Evolutionary conservation across 2,797 vertebrate species (phyloP).

Genomic region (Garrulus glandarius): DNA sequence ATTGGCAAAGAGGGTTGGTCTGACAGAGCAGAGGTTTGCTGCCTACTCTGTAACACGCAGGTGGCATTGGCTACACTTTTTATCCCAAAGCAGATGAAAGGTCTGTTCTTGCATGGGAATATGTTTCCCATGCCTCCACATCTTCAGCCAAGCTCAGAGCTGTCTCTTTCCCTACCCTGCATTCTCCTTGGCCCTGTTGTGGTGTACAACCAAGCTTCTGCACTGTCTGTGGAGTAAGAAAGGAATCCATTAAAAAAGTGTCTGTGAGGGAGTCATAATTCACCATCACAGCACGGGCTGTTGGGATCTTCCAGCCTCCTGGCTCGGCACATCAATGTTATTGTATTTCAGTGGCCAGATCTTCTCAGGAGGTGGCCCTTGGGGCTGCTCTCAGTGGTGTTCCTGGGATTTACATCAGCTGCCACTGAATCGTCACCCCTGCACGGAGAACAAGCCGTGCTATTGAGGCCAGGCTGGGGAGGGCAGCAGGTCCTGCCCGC

Average conservation of each 20-base stretch:
- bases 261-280: neutral
- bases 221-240: neutral
- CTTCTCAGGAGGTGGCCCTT: fast-evolving
- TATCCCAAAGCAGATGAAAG: neutral
- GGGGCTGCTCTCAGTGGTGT: neutral
- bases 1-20: neutral
- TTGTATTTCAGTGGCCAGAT: neutral
- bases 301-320: neutral
- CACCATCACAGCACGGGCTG: neutral
- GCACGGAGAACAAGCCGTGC: neutral
- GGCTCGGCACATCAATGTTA: neutral
- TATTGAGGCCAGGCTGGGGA: neutral
- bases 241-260: neutral
- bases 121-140: neutral
- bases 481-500: neutral
- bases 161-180: neutral
- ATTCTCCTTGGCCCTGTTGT: fast-evolving
- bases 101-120: neutral
- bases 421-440: neutral
- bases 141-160: neutral
- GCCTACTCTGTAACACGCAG: neutral
- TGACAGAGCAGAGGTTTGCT: neutral
- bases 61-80: neutral
- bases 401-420: neutral
- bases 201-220: neutral